phyloP scores from a whole-genome alignment of 2,113 vertebrate genomes.

The Thomomys bottae region DNA sequence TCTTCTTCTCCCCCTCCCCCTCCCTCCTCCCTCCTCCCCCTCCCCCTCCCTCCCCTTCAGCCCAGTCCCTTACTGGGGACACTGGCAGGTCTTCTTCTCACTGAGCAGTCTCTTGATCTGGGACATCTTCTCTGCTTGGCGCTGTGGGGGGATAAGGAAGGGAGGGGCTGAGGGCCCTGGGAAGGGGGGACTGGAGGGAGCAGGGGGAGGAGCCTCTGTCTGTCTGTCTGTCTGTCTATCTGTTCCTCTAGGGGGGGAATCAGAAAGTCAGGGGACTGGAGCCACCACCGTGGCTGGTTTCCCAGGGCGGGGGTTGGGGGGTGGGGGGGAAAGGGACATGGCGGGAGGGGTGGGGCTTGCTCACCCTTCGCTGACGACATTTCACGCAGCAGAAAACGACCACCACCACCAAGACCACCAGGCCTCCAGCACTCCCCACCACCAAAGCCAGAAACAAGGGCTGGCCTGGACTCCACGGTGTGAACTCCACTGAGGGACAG shows the following conservation, averaged over 20 bases:
- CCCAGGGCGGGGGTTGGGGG: too few species aligned
- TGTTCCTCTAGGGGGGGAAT: too few species aligned
- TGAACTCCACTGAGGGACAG: slow-evolving; percentile 3
- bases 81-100: slow-evolving; percentile 87
- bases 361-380: slow-evolving; percentile 80
- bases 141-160: slow-evolving; percentile 82
- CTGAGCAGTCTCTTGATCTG: slow-evolving; percentile 83
- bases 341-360: slow-evolving; percentile 5
- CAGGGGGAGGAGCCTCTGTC: slow-evolving; percentile 55
- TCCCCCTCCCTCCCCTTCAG: background rate
- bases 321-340: too few species aligned
- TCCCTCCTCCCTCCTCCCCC: accelerated
- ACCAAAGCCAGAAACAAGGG: background rate
- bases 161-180: slow-evolving; percentile 37
- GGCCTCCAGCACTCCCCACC: slow-evolving; percentile 10
- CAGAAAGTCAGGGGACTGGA: background rate
- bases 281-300: too few species aligned
- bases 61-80: slow-evolving; percentile 80
- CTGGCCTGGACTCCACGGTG: background rate
- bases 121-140: slow-evolving; percentile 77
- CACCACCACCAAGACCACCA: slow-evolving; percentile 49
- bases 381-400: slow-evolving; percentile 48
- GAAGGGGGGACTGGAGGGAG: background rate
- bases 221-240: background rate
- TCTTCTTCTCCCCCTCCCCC: background rate